Evolutionary conservation across 2,888 invertebrate species (phyloP).

Genomic region (Choreutis nemorana): DNA sequence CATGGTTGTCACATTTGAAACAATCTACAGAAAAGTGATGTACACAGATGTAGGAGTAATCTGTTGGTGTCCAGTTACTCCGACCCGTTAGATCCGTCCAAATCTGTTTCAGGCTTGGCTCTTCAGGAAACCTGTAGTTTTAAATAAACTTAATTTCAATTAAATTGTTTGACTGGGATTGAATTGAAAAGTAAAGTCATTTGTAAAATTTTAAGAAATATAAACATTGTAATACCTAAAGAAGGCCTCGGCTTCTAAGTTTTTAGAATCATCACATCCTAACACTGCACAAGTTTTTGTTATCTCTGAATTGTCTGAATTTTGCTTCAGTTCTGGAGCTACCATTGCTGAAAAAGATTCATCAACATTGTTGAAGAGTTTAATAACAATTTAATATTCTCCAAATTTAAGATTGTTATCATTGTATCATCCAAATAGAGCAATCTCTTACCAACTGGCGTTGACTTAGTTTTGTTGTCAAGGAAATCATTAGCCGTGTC

Average conservation of each 20-base stretch:
- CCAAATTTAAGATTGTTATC: background rate
- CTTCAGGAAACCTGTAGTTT: conserved; percentile 47
- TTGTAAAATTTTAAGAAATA: background rate
- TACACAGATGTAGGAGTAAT: conserved; percentile 53
- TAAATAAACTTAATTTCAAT: background rate
- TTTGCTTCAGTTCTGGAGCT: conserved; percentile 52
- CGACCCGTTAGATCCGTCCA: conserved; percentile 57
- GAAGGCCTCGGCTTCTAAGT: conserved; percentile 40
- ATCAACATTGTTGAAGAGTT: background rate
- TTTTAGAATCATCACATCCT: conserved; percentile 54
- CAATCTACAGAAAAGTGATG: conserved; percentile 57
- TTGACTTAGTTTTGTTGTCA: conserved; percentile 43
- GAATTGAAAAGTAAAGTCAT: background rate
- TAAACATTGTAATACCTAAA: conserved; percentile 31
- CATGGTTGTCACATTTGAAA: conserved; percentile 37
- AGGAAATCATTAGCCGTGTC: conserved; percentile 30
- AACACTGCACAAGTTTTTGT: conserved; percentile 52
- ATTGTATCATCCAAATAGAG: conserved; percentile 2
- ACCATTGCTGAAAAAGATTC: conserved; percentile 41
- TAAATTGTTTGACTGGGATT: background rate
- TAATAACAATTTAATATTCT: background rate
- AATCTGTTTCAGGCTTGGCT: conserved; percentile 37
- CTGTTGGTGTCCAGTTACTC: conserved; percentile 55
- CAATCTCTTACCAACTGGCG: conserved; percentile 40
- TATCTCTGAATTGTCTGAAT: conserved; percentile 40